phyloP scores from a whole-genome alignment of 2,113 vertebrate genomes.

The Sterna hirundo region DNA sequence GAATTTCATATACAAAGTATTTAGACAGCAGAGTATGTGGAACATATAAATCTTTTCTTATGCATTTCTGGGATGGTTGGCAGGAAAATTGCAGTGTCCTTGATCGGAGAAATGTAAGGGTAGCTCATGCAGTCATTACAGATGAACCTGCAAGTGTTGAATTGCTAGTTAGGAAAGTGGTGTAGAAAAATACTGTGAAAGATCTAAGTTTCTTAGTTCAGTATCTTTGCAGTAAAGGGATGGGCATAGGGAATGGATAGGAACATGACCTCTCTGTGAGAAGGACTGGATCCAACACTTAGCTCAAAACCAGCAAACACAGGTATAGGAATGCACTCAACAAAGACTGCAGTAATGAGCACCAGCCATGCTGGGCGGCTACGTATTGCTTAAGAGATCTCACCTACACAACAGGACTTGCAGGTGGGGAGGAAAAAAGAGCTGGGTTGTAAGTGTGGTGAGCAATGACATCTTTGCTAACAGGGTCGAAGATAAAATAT shows the following conservation, averaged over 20 bases:
- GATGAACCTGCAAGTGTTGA: not conserved
- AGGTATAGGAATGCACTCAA: not conserved
- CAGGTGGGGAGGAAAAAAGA: not conserved
- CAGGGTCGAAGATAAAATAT: not conserved
- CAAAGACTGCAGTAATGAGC: not conserved
- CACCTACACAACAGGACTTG: not conserved
- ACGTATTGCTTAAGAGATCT: rapidly evolving
- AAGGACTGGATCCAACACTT: not conserved
- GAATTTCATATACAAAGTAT: not conserved
- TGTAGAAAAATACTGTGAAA: not conserved
- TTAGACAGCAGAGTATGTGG: not conserved
- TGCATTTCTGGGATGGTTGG: not conserved
- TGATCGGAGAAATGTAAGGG: not conserved
- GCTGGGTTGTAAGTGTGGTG: not conserved
- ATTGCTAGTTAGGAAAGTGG: not conserved
- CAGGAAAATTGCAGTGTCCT: not conserved
- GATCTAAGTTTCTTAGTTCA: not conserved
- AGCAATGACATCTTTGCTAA: not conserved
- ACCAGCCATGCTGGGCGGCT: not conserved
- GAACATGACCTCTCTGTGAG: not conserved
- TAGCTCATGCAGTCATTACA: not conserved
- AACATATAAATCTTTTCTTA: not conserved
- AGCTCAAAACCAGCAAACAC: not conserved
- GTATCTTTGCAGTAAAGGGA: not conserved
- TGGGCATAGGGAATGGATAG: not conserved